Percentiles rank a stretch among this genome's conserved stretches.
Conservation (phyloP, 2,888 invertebrate genomes). For the Mellilla xanthometata region DNA sequence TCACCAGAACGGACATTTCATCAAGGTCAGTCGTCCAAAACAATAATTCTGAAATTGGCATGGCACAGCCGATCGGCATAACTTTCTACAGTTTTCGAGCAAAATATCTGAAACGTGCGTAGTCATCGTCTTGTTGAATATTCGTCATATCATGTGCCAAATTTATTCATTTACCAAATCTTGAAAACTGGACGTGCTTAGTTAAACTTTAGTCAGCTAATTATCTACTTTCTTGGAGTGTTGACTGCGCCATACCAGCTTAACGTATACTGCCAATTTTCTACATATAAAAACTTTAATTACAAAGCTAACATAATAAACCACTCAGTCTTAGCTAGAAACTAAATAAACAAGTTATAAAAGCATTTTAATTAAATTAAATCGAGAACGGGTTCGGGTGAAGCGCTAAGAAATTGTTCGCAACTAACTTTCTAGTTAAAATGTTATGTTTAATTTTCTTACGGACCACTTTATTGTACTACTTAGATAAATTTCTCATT, state of each 20-base stretch:
- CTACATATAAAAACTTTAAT: too few species aligned
- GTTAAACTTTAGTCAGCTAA: too few species aligned
- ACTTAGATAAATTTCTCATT: conserved; percentile 57
- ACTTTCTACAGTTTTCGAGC: conserved; percentile 27
- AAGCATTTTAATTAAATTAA: conserved; percentile 20
- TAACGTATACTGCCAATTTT: too few species aligned
- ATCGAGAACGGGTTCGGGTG: conserved; percentile 16
- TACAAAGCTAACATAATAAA: too few species aligned
- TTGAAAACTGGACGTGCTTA: too few species aligned
- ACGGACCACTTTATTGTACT: conserved; percentile 42
- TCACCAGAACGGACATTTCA: conserved; percentile 16
- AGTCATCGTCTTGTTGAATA: conserved; percentile 15
- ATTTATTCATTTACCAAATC: too few species aligned
- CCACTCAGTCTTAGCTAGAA: conserved; percentile 2
- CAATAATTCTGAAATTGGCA: conserved; percentile 25
- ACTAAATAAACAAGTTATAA: not conserved
- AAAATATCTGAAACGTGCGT: conserved; percentile 21
- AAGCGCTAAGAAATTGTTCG: conserved; percentile 12
- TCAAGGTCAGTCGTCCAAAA: conserved; percentile 32
- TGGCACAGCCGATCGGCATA: conserved; percentile 6
- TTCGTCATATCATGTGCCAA: too few species aligned
- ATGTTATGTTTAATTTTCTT: conserved; percentile 28
- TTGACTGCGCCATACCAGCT: too few species aligned
- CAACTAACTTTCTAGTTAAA: conserved; percentile 32
- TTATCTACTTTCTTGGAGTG: too few species aligned